These are phyloP conservation scores for Oreochromis spilurus DNA, from an alignment of 2,113 vertebrate genomes.

Conservation along the genomic window DNA sequence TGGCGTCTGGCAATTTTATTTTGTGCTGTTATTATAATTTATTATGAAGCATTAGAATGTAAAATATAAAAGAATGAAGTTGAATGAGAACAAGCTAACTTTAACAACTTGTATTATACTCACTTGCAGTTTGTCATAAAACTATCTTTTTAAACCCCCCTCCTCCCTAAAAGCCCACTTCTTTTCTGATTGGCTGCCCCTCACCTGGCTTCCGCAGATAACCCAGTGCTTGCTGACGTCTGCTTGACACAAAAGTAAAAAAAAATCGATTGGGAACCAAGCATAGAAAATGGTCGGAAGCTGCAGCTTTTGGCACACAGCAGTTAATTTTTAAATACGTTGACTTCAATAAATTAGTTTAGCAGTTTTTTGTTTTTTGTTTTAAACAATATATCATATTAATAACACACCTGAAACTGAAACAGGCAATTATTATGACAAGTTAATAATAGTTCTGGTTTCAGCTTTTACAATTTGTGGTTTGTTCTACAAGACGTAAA, in stretches of 20 bases:
- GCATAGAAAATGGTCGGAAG: neutral
- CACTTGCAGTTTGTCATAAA: neutral
- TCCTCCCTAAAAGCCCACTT: neutral
- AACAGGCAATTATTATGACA: neutral
- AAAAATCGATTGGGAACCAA: rapidly evolving
- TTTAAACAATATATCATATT: neutral
- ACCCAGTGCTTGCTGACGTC: neutral
- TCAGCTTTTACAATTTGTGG: neutral
- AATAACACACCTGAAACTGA: neutral
- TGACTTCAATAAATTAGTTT: neutral
- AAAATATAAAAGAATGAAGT: neutral
- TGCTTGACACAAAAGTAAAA: neutral
- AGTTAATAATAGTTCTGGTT: neutral
- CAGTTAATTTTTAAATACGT: neutral
- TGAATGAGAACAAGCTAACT: neutral
- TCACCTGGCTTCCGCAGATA: neutral
- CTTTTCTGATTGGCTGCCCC: neutral
- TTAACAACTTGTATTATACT: neutral
- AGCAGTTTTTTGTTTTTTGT: neutral
- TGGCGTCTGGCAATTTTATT: neutral
- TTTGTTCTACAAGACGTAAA: neutral
- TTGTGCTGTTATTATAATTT: neutral
- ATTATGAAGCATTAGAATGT: neutral
- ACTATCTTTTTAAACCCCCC: neutral
- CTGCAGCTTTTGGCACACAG: neutral